phyloP scores from a whole-genome alignment of 2,113 vertebrate genomes.

The Dromaius novaehollandiae region DNA sequence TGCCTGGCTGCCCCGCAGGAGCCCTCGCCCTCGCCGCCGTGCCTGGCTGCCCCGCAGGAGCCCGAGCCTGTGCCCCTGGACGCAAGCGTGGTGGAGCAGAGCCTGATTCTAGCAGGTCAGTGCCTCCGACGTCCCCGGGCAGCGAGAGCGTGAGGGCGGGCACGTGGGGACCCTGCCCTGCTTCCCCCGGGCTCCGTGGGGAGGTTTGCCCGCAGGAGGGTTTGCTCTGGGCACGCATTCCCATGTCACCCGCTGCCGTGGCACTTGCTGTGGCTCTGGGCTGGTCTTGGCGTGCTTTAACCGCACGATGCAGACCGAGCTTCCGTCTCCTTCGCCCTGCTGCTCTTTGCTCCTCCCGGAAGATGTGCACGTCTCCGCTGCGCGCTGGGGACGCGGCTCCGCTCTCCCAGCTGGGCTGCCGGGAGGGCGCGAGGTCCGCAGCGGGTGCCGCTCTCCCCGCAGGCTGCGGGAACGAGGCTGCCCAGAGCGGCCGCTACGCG shows the following conservation, averaged over 20 bases:
- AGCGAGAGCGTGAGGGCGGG: background rate
- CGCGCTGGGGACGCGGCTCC: fast-evolving
- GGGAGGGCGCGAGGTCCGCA: fast-evolving
- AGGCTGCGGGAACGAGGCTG: constrained; percentile 79
- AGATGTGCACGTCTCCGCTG: fast-evolving
- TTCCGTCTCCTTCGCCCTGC: fast-evolving
- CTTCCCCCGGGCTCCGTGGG: background rate
- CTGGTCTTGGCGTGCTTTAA: background rate
- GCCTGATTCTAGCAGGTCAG: constrained; percentile 65
- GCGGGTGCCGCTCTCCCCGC: fast-evolving
- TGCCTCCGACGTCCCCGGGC: background rate
- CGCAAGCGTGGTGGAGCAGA: constrained; percentile 1
- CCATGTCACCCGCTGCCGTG: fast-evolving
- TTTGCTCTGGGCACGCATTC: background rate
- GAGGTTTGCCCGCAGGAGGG: background rate
- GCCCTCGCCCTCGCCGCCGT: background rate
- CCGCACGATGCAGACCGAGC: fast-evolving
- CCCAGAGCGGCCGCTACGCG: constrained; percentile 64
- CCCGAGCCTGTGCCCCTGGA: background rate
- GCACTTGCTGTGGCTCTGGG: too few species aligned
- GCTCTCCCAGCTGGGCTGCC: background rate
- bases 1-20: background rate
- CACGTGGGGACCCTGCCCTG: fast-evolving
- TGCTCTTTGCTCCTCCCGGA: background rate
- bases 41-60: background rate